Percentiles rank a stretch among this genome's conserved stretches.
Conservation (phyloP, 2,797 vertebrate species). For the Enteromius thamalakanensis region DNA sequence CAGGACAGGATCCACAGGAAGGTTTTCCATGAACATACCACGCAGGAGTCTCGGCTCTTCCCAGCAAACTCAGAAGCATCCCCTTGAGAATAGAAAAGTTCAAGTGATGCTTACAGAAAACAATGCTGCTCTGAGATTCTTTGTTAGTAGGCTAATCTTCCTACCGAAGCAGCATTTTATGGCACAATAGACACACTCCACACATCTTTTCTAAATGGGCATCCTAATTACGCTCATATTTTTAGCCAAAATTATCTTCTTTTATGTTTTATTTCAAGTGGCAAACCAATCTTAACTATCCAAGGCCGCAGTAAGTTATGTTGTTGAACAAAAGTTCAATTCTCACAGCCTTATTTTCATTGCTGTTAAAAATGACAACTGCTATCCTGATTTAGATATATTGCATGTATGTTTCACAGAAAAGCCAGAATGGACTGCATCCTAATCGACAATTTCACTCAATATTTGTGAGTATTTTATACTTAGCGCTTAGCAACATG, state of each 20-base stretch:
- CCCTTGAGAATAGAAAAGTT: slow-evolving; percentile 31
- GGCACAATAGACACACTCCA: background rate
- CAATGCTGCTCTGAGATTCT: slow-evolving; percentile 5
- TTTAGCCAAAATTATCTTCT: background rate
- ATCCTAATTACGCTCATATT: background rate
- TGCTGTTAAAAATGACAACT: background rate
- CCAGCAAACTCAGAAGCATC: slow-evolving; percentile 27
- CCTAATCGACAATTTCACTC: background rate
- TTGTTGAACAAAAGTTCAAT: background rate
- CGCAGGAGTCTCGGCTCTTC: slow-evolving; percentile 61
- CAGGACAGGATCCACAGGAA: slow-evolving; percentile 72
- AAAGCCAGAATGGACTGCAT: background rate
- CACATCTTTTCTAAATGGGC: background rate
- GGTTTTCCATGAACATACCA: slow-evolving; percentile 77
- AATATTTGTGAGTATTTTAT: background rate
- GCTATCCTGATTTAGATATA: background rate
- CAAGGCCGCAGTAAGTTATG: background rate
- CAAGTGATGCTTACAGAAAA: slow-evolving; percentile 23
- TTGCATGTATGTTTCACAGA: background rate
- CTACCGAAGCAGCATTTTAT: background rate
- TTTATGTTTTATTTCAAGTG: background rate
- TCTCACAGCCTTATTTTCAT: background rate
- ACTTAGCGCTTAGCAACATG: background rate
- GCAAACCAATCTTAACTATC: background rate
- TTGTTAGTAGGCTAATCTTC: background rate